A percentile compares a stretch with the other conserved stretches of the same genome.
phyloP scores from a whole-genome alignment of 2,113 vertebrate species.

The Mustelus asterias region DNA sequence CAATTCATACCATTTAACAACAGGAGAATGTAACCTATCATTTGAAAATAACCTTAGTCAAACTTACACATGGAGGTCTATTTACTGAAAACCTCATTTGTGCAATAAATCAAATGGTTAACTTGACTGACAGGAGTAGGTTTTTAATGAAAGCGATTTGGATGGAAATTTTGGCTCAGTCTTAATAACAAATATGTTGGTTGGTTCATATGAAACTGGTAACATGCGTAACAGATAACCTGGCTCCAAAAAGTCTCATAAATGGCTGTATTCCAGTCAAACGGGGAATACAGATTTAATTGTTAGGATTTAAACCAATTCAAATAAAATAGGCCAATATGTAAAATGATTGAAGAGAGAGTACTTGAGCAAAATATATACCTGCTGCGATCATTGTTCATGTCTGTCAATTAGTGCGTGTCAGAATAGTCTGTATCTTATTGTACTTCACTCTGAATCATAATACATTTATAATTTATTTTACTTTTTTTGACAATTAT shows the following conservation, averaged over 20 bases:
- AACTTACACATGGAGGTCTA: neutral
- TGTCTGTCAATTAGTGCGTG: neutral
- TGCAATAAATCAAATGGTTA: conserved; percentile 14
- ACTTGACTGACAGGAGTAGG: neutral
- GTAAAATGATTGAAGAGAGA: neutral
- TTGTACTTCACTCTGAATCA: neutral
- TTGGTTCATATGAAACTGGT: neutral
- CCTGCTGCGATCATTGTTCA: neutral
- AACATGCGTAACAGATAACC: neutral
- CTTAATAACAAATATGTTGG: neutral
- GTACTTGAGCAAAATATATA: neutral
- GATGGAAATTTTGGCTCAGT: neutral
- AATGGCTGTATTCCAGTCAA: neutral
- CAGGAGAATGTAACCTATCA: conserved; percentile 12
- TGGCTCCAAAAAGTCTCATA: neutral
- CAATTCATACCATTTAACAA: neutral
- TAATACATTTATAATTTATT: neutral
- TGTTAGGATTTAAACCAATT: neutral
- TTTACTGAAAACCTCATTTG: neutral
- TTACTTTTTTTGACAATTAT: neutral
- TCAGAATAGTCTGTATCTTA: neutral
- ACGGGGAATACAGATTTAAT: neutral
- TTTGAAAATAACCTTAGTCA: neutral
- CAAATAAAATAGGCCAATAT: neutral
- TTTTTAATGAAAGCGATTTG: neutral